A percentile compares a stretch with the other conserved stretches of the same genome.
Evolutionary conservation across 2,113 vertebrate species (phyloP).

Genomic region (Oceanodroma tethys): DNA sequence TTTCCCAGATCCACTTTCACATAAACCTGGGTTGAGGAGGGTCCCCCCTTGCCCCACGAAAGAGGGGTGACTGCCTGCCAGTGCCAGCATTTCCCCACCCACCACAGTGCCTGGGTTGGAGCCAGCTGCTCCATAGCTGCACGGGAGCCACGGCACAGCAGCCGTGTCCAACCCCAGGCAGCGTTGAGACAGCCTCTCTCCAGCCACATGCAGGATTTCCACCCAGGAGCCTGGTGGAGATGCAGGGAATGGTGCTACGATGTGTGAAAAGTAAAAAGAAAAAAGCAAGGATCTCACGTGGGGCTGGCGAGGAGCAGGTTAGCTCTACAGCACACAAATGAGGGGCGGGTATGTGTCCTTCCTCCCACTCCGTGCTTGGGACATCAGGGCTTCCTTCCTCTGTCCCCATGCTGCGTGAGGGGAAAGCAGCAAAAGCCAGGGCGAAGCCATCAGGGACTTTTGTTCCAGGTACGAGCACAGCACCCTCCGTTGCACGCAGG

Average conservation of each 20-base stretch:
- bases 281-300: not conserved
- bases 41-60: rapidly evolving
- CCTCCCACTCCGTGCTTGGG: rapidly evolving
- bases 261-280: rapidly evolving
- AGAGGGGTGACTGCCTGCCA: not conserved
- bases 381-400: not conserved
- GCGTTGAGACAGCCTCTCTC: not conserved
- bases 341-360: not conserved
- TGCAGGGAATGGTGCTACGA: not conserved
- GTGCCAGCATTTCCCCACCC: not conserved
- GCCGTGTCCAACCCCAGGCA: rapidly evolving
- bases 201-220: not conserved
- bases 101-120: not conserved
- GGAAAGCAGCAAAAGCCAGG: not conserved
- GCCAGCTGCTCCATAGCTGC: not conserved
- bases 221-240: not conserved
- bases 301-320: not conserved
- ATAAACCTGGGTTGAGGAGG: not conserved
- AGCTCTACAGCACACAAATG: not conserved
- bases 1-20: not conserved
- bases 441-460: not conserved
- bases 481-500: rapidly evolving
- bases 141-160: rapidly evolving
- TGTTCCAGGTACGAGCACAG: not conserved
- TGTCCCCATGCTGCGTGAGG: not conserved